phyloP scores from a whole-genome alignment of 2,113 vertebrate species.

The Nycticebus coucang region DNA sequence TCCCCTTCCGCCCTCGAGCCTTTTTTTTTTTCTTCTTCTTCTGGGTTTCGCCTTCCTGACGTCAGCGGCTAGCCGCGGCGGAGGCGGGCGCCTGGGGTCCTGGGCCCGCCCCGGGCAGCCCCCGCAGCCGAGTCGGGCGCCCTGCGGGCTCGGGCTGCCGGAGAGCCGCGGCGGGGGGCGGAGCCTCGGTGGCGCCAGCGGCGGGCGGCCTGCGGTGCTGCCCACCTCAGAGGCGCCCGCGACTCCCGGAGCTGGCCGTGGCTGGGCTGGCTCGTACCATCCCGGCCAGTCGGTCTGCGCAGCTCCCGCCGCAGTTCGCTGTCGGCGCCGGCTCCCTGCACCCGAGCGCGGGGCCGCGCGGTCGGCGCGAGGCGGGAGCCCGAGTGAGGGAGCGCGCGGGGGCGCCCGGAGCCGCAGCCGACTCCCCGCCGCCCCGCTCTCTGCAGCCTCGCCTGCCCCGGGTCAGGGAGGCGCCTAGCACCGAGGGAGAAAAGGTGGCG shows the following conservation, averaged over 20 bases:
- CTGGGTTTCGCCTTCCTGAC: constrained; percentile 76
- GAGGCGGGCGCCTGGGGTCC: constrained; percentile 50
- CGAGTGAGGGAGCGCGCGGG: constrained; percentile 29
- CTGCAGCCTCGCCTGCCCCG: not conserved
- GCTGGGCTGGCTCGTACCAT: not conserved
- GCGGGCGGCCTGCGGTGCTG: not conserved
- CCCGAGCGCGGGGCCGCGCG: constrained; percentile 14
- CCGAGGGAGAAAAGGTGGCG: not conserved
- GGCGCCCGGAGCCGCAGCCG: not conserved
- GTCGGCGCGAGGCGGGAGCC: not conserved
- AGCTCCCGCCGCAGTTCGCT: not conserved
- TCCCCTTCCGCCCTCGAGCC: constrained; percentile 72
- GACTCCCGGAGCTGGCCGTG: not conserved
- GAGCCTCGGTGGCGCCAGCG: not conserved
- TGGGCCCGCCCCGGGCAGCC: constrained; percentile 31
- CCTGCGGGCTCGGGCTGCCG: fast-evolving
- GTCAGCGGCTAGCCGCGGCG: constrained; percentile 62
- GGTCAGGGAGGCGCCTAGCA: not conserved
- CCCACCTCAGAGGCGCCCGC: not conserved
- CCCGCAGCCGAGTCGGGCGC: not conserved
- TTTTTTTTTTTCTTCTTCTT: not conserved
- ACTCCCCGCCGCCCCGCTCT: not conserved
- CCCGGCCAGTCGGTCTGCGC: not conserved
- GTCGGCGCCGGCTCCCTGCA: not conserved
- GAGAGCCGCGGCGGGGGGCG: not conserved